These are phyloP conservation scores for Ladona fulva DNA, from an alignment of 1,140 invertebrate species.

Conservation along the genomic window DNA sequence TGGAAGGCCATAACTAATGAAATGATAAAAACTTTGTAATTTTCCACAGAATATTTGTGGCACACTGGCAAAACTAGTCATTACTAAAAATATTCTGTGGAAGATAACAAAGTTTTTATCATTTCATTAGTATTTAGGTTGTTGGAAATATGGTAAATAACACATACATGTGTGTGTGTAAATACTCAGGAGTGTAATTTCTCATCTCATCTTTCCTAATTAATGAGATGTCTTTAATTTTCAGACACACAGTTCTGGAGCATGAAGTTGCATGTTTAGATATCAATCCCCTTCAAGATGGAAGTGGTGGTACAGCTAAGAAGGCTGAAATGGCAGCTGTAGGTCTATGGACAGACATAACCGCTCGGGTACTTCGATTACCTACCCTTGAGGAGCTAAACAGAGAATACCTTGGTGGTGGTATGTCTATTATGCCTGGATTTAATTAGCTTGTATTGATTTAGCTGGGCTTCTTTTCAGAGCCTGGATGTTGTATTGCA, in stretches of 20 bases:
- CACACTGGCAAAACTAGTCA: no score
- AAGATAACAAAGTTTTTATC: no score
- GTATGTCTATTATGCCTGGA: conserved; percentile 34
- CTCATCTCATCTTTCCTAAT: background rate
- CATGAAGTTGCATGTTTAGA: conserved; percentile 96
- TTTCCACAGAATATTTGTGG: no score
- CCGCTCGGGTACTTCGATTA: conserved; percentile 71
- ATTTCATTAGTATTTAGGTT: no score
- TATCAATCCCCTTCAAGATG: conserved; percentile 66
- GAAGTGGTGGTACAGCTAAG: conserved; percentile 38
- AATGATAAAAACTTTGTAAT: no score
- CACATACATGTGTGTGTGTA: no score
- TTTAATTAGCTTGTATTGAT: no score
- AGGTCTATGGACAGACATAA: conserved; percentile 96
- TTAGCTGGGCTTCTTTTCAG: no score
- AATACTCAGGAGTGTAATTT: no score
- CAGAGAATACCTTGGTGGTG: conserved; percentile 79
- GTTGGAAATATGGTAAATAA: no score
- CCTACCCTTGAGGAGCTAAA: conserved; percentile 69
- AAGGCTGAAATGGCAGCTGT: conserved; percentile 75
- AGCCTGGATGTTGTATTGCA: background rate
- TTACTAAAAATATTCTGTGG: no score
- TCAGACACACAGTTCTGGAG: conserved; percentile 54
- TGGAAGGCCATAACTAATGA: no score
- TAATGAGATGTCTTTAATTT: conserved; percentile 12